Evolutionary conservation across 2,888 invertebrate genomes (phyloP), one percentile per base, ranked within the genome.

Genomic region (Proisotoma minuta): DNA sequence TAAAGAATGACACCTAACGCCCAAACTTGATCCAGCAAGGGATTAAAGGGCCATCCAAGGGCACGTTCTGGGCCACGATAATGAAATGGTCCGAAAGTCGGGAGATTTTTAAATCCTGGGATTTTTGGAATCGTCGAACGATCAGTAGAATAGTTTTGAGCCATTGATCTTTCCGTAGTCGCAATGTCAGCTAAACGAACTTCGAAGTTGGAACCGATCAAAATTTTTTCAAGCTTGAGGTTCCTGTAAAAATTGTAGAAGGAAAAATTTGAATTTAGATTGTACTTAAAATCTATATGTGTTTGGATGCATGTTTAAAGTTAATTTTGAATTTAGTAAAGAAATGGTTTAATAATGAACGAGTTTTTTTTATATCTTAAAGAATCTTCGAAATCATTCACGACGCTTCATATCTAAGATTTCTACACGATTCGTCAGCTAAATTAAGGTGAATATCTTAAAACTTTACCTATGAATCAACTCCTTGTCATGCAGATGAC

Each of bases 401-500:
- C n/a, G n/a, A n/a, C n/a, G n/a, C n/a, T n/a, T n/a, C n/a, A n/a
- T n/a, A n/a, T n/a, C n/a, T n/a, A n/a, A n/a, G n/a, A n/a, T n/a
- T n/a, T n/a, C n/a, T n/a, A n/a, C n/a, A n/a, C n/a, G n/a, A n/a
- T n/a, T n/a, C n/a, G n/a, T n/a, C n/a, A n/a, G n/a, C n/a, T n/a
- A n/a, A n/a, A n/a, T n/a, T n/a, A n/a, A n/a, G n/a, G n/a, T n/a
- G n/a, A n/a, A n/a, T n/a, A n/a, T n/a, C n/a, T 34, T 15, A 26
- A 39, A 20, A 2, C 10, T n/a, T 43, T 52, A 60, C 63, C 63
- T 60, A 34, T 63, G 63, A 18, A 63, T 60, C 34, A 60, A 49
- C 29, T 63, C 63, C 52, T 60, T 63, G 49, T 63, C 63, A 54
- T 63, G 63, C 1, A 63, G 39, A 57, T 63, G 63, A 60, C 57